Conservation (phyloP, 2,113 vertebrate genomes). For the Hypanus sabinus region DNA sequence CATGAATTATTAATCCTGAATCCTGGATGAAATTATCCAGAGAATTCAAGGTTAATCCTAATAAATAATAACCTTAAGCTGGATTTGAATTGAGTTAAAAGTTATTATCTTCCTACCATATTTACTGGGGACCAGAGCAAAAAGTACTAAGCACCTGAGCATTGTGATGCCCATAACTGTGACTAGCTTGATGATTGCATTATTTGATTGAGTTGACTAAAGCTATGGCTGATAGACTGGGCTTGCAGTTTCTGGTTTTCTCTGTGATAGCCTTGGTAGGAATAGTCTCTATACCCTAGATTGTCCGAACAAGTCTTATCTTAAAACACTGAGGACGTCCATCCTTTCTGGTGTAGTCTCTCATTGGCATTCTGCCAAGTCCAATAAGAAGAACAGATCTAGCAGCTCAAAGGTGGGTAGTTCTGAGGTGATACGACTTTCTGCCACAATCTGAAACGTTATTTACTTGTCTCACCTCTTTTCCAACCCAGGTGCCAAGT, state of each 20-base stretch:
- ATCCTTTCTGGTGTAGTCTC: not conserved
- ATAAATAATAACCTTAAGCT: too few species aligned
- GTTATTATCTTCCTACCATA: not conserved
- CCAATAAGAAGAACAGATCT: not conserved
- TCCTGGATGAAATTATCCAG: not conserved
- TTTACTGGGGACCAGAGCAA: not conserved
- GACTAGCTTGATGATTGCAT: not conserved
- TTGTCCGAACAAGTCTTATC: not conserved
- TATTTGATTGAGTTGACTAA: not conserved
- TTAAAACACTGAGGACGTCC: not conserved
- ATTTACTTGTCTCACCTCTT: not conserved
- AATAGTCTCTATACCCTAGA: not conserved
- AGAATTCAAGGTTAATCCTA: not conserved
- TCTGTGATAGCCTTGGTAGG: not conserved
- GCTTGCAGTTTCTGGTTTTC: not conserved
- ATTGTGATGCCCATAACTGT: not conserved
- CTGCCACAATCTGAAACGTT: not conserved
- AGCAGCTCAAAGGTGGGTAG: not conserved
- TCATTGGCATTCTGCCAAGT: not conserved
- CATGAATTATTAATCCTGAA: not conserved
- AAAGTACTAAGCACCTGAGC: not conserved
- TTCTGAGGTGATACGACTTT: not conserved
- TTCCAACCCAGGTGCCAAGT: not conserved
- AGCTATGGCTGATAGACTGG: not conserved
- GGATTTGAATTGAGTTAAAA: not conserved